Evolutionary conservation across 2,888 invertebrate species (phyloP), one percentile per base, ranked within the genome.

Genomic region (Dichetophora obliterata): DNA sequence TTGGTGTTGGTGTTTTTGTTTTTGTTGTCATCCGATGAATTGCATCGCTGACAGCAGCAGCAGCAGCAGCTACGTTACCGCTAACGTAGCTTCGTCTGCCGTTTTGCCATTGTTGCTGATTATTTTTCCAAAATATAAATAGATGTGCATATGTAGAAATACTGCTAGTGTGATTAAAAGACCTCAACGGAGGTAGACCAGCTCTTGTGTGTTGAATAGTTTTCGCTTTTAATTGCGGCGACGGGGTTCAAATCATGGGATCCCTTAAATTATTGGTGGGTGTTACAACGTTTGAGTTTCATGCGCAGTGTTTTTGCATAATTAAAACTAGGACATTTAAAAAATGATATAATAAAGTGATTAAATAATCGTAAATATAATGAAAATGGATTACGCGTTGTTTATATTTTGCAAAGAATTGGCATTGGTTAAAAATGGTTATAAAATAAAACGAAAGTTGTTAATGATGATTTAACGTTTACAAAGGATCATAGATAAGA

Each of bases 201-300:
- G 66, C 84, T 83, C 81, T 84, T 82, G 85, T 85, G 86, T 85
- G 82, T 80, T 82, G 78, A 82, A 80, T 75, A 81, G 82, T 81
- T 82, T 80, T 80, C 82, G 80, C 79, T 84, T 84, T 86, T 82
- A 82, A 83, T 84, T 86, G 87, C 87, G 88, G 84, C 84, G 83
- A 86, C 73, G 87, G 88, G 88, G 85, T 86, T 85, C 83, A 86
- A 85, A 86, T 78, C 80, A 89, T 89, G 89, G 87, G 86, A 88
- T 88, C 88, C 88, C 88, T 89, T 81, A 86, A 85, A 84, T 83
- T 89, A 82, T 86, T 89, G 89, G 89, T 89, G 87, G 88, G 89
- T 89, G 86, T 79, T 22, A 50, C 52, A 37, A 16, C 9, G 34
- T 57, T 22, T 16, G 8, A 22, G n/a, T 37, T n/a, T 43, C 22